A percentile compares a stretch with the other conserved stretches of the same genome.
These are phyloP conservation scores for Microtus californicus DNA, from an alignment of 2,797 vertebrate species.

Conservation along the genomic window DNA sequence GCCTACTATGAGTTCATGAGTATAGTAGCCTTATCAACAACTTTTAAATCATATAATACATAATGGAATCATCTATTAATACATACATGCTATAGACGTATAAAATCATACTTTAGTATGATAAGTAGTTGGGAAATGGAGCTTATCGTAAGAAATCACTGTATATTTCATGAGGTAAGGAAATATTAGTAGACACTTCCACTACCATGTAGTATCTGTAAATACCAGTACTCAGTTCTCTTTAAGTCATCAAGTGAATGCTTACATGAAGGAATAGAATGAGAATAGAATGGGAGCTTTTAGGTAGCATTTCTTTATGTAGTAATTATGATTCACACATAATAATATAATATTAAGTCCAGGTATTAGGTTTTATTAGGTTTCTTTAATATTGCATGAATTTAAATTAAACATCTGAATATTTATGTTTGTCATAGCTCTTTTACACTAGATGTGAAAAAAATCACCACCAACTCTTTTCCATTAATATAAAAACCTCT, in stretches of 20 bases:
- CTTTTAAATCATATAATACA: not conserved
- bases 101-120: not conserved
- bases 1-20: not conserved
- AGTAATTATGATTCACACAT: not conserved
- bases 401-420: constrained; percentile 5
- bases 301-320: not conserved
- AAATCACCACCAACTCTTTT: not conserved
- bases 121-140: not conserved
- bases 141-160: not conserved
- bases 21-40: not conserved
- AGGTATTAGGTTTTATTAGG: not conserved
- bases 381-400: not conserved
- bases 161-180: not conserved
- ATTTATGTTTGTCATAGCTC: not conserved
- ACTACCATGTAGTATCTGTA: not conserved
- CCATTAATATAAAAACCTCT: not conserved
- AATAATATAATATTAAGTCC: constrained; percentile 16
- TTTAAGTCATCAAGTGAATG: not conserved
- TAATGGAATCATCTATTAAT: not conserved
- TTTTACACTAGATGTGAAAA: not conserved
- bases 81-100: not conserved
- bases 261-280: not conserved
- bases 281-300: not conserved
- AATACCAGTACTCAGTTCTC: not conserved
- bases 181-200: not conserved